Conservation (phyloP, 2,113 vertebrate species). For the Dasyprocta punctata region DNA sequence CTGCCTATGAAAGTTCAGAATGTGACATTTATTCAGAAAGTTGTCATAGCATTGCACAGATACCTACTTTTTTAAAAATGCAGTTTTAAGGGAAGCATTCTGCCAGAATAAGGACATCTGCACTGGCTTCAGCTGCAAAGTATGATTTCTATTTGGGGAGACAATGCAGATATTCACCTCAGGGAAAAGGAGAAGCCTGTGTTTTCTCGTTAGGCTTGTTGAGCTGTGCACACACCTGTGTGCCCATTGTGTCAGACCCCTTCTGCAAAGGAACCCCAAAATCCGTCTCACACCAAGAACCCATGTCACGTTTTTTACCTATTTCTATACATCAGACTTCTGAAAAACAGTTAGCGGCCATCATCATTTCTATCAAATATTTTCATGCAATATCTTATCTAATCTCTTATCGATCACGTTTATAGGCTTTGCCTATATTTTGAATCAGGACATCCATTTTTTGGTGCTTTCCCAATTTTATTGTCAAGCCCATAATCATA, state of each 20-base stretch:
- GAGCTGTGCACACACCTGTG: rapidly evolving
- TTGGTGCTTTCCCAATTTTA: neutral
- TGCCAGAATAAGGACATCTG: constrained; percentile 1
- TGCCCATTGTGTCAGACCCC: rapidly evolving
- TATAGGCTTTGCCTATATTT: too few relatives aligned
- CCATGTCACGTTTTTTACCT: neutral
- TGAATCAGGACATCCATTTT: neutral
- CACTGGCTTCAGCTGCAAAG: neutral
- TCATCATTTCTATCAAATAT: too few relatives aligned
- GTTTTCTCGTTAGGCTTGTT: neutral
- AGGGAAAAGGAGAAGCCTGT: neutral
- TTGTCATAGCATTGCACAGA: constrained; percentile 45
- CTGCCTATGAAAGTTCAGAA: constrained; percentile 26
- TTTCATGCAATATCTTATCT: neutral
- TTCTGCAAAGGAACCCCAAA: neutral
- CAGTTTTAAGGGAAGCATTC: neutral
- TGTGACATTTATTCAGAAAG: constrained; percentile 65
- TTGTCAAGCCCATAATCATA: neutral
- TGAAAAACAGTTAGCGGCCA: neutral
- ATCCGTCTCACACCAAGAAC: neutral
- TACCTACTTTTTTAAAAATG: constrained; percentile 23
- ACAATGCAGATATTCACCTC: neutral
- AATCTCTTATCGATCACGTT: neutral
- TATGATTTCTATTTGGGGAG: constrained; percentile 18
- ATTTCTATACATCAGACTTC: neutral